Percentiles rank a stretch among this genome's conserved stretches.
Evolutionary conservation across 1,140 invertebrate genomes (phyloP).

Genomic region (Philopotamus ludificatus): DNA sequence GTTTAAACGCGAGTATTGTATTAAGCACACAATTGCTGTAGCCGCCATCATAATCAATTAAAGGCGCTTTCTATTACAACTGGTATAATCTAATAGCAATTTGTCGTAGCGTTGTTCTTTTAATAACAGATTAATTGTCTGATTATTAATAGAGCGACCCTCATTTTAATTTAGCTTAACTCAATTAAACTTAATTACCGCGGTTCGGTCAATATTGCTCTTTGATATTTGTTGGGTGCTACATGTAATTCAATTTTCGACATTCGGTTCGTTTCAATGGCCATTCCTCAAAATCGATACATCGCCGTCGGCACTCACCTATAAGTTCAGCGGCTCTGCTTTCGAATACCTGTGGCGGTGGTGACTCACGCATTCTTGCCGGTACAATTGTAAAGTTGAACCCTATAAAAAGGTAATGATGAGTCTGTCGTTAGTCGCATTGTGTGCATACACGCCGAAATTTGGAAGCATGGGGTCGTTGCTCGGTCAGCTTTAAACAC

Average conservation of each 20-base stretch:
- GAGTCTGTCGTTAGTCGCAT: background rate
- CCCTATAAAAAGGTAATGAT: background rate
- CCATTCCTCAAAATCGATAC: background rate
- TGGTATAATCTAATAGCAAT: background rate
- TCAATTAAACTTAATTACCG: no score
- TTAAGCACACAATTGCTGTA: background rate
- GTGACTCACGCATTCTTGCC: background rate
- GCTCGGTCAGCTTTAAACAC: no score
- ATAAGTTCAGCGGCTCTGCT: background rate
- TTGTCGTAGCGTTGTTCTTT: background rate
- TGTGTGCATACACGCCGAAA: no score
- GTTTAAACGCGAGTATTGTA: no score
- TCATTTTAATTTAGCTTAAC: background rate
- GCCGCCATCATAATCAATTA: background rate
- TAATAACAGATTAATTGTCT: background rate
- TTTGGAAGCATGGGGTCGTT: no score
- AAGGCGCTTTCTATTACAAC: background rate
- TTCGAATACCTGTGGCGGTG: background rate
- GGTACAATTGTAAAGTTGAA: background rate
- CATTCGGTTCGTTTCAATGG: background rate
- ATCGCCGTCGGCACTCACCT: background rate
- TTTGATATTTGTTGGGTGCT: no score
- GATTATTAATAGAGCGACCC: background rate
- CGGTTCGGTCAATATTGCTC: background rate
- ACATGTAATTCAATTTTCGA: no score